These are phyloP conservation scores for Arrhamphus sclerolepis DNA, from an alignment of 2,797 vertebrate genomes.

Conservation along the genomic window DNA sequence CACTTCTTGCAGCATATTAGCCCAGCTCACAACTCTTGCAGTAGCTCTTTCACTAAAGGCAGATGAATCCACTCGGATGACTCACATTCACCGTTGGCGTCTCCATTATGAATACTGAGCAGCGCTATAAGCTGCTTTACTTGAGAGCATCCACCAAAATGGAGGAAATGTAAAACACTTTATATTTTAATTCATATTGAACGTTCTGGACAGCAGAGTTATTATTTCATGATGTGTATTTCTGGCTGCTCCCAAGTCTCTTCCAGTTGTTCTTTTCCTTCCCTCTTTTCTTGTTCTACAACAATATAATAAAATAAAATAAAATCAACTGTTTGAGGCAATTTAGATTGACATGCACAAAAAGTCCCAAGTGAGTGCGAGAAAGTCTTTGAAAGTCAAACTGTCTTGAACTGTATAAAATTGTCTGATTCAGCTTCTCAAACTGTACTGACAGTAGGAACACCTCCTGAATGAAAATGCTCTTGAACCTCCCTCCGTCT, in stretches of 20 bases:
- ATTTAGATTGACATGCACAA: slow-evolving; percentile 7
- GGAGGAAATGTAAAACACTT: slow-evolving; percentile 14
- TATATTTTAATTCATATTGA: slow-evolving; percentile 17
- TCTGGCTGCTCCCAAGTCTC: neutral
- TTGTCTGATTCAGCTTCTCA: slow-evolving; percentile 33
- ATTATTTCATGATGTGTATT: neutral
- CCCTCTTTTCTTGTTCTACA: neutral
- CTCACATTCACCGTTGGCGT: slow-evolving; percentile 11
- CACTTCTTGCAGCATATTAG: neutral
- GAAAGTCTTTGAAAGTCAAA: slow-evolving; percentile 29
- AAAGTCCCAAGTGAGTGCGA: slow-evolving; percentile 1
- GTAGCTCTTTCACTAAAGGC: slow-evolving; percentile 8
- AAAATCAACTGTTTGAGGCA: neutral
- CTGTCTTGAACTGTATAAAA: slow-evolving; percentile 18
- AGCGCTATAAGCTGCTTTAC: slow-evolving; percentile 34
- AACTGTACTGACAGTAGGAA: slow-evolving; percentile 36
- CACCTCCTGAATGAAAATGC: slow-evolving; percentile 49
- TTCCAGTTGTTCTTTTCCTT: too few relatives aligned
- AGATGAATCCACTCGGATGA: slow-evolving; percentile 15
- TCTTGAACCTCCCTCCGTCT: slow-evolving; percentile 26
- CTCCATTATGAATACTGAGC: slow-evolving; percentile 42
- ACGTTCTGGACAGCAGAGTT: slow-evolving; percentile 1
- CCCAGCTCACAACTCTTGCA: slow-evolving; percentile 12
- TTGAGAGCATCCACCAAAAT: slow-evolving; percentile 19
- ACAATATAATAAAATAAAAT: too few relatives aligned